Evolutionary conservation across 1,140 invertebrate genomes (phyloP).

Genomic region (Pteromalus puparum): DNA sequence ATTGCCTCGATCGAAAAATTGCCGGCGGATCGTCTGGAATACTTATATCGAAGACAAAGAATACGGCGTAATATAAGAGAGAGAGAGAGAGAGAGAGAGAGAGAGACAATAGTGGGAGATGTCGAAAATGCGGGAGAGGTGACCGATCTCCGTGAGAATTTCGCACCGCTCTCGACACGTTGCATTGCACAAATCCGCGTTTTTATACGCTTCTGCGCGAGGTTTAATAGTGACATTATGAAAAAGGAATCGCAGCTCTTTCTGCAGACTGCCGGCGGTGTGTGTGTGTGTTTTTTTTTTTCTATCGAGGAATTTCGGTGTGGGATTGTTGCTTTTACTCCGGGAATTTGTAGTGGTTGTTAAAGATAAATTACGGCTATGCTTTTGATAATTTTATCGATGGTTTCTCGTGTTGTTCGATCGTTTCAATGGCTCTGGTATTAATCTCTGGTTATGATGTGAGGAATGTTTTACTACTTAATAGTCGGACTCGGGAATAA

Average conservation of each 20-base stretch:
- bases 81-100: not conserved
- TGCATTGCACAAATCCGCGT: not conserved
- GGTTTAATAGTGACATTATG: not conserved
- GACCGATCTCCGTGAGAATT: conserved; percentile 29
- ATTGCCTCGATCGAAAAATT: conserved; percentile 24
- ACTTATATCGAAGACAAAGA: not conserved
- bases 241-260: not conserved
- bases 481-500: not conserved
- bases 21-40: not conserved
- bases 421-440: too few species aligned
- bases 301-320: not conserved
- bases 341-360: too few species aligned
- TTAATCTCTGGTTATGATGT: not conserved
- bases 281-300: not conserved
- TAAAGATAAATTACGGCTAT: too few species aligned
- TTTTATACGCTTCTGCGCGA: not conserved
- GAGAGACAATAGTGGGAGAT: too few species aligned
- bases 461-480: not conserved
- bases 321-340: too few species aligned
- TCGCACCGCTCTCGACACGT: conserved; percentile 2
- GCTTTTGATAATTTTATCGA: not conserved
- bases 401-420: too few species aligned
- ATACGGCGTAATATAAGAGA: not conserved
- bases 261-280: too few species aligned
- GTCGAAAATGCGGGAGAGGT: not conserved